Conservation (phyloP, 1,140 invertebrate species). For the Psix sp. region DNA sequence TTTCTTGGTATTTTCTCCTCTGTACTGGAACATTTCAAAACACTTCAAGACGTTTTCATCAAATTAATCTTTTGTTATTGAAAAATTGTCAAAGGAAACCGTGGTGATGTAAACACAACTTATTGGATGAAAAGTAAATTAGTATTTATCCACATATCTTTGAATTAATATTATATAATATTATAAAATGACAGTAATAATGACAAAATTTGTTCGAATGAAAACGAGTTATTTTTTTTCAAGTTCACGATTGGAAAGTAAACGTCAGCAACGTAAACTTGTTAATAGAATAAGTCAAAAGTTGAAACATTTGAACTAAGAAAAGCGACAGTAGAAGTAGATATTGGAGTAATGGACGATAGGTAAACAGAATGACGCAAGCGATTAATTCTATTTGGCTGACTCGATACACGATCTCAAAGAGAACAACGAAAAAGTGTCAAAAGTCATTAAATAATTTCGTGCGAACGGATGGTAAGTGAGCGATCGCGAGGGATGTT, state of each 20-base stretch:
- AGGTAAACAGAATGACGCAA: conserved; percentile 22
- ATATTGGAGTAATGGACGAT: conserved; percentile 17
- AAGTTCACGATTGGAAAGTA: no score
- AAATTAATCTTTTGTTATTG: no score
- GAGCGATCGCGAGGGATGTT: conserved; percentile 21
- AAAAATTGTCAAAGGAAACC: no score
- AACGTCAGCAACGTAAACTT: neutral
- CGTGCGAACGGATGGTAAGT: conserved; percentile 42
- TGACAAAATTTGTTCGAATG: neutral
- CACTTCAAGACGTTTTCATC: no score
- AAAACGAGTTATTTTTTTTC: no score
- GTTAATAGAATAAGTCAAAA: conserved; percentile 29
- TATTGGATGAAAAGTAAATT: no score
- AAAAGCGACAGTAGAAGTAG: conserved; percentile 21
- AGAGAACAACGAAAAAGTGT: conserved; percentile 16
- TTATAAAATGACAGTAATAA: no score
- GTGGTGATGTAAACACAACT: no score
- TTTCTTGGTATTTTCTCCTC: no score
- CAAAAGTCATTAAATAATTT: conserved; percentile 57
- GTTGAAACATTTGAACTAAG: conserved; percentile 23
- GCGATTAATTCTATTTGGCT: conserved; percentile 26
- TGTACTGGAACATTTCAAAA: no score
- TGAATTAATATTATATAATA: no score
- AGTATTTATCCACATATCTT: no score
- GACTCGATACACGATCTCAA: conserved; percentile 27